phyloP scores from a whole-genome alignment of 2,888 invertebrate species.

The Osedax frankpressi region DNA sequence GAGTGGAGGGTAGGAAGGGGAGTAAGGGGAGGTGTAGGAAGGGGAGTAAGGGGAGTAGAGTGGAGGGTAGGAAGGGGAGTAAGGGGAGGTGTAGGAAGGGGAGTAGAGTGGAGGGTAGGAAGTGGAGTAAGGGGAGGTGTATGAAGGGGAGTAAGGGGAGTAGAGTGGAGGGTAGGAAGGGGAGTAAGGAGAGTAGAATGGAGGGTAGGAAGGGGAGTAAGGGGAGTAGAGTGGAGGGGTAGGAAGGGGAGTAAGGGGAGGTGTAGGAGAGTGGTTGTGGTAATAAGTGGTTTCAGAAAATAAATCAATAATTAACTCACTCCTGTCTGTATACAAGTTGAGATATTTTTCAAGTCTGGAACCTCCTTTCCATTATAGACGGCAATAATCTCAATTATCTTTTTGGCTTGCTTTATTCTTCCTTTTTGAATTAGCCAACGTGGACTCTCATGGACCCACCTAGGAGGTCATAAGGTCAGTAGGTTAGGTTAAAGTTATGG shows the following conservation, averaged over 20 bases:
- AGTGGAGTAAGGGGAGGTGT: too few species aligned
- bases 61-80: not conserved
- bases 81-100: not conserved
- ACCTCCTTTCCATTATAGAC: slow-evolving; percentile 33
- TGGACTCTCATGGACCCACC: slow-evolving; percentile 41
- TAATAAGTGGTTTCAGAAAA: not conserved
- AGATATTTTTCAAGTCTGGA: slow-evolving; percentile 32
- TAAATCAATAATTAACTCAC: not conserved
- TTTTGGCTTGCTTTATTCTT: slow-evolving; percentile 32
- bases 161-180: not conserved
- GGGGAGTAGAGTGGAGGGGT: too few species aligned
- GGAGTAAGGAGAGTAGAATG: too few species aligned
- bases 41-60: too few species aligned
- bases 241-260: not conserved
- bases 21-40: too few species aligned
- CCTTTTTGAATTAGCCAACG: slow-evolving; percentile 39
- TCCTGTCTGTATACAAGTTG: slow-evolving; percentile 26
- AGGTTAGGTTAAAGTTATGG: too few species aligned
- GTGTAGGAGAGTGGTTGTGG: not conserved
- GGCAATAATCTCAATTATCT: slow-evolving; percentile 33
- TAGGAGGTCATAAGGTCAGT: slow-evolving; percentile 19
- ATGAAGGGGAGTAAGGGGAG: too few species aligned
- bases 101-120: too few species aligned
- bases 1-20: too few species aligned
- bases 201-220: too few species aligned